Conservation (phyloP, 1,140 invertebrate species). For the Maniola jurtina region DNA sequence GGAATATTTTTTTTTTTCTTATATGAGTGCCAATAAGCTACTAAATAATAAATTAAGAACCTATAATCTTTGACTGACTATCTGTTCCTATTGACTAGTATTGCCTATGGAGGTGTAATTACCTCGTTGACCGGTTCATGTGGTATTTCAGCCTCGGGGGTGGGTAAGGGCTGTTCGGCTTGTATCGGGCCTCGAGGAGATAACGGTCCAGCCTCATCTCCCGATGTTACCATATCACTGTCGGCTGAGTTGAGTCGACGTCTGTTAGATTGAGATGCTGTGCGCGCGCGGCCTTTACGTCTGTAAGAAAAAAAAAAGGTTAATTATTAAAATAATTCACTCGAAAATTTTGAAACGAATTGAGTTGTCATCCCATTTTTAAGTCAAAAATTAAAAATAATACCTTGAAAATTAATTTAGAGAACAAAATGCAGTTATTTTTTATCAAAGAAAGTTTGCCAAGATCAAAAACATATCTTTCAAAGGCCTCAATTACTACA, state of each 20-base stretch:
- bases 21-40: no score
- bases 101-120: background rate
- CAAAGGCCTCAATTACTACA: no score
- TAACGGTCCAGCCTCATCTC: conserved; percentile 80
- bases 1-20: no score
- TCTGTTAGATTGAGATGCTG: conserved; percentile 80
- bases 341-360: no score
- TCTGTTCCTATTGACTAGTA: background rate
- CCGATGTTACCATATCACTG: conserved; percentile 84
- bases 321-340: background rate
- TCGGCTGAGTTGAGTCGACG: conserved; percentile 86
- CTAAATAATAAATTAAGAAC: no score
- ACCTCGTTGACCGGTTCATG: conserved; percentile 45
- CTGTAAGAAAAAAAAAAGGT: conserved; percentile 42
- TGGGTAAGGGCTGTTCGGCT: conserved; percentile 20
- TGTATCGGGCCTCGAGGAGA: conserved; percentile 64
- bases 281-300: conserved; percentile 83
- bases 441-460: no score
- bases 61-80: no score
- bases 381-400: no score
- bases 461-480: no score
- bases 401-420: no score
- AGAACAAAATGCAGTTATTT: no score
- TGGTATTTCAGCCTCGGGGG: conserved; percentile 31
- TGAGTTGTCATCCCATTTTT: no score